phyloP scores from a whole-genome alignment of 2,113 vertebrate genomes.

The Psilopsiagon aurifrons region DNA sequence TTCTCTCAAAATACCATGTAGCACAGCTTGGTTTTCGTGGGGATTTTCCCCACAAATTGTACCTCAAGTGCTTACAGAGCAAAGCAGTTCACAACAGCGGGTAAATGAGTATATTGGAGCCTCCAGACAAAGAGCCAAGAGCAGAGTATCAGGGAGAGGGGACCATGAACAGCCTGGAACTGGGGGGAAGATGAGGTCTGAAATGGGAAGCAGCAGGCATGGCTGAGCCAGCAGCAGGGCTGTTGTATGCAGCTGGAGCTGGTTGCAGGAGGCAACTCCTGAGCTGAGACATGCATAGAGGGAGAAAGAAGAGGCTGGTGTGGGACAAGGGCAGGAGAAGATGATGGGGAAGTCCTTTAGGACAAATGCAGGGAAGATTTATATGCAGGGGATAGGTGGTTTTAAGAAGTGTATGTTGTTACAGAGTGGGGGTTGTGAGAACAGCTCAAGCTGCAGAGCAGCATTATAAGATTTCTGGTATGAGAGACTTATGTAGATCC shows the following conservation, averaged over 20 bases:
- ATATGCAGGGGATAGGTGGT: background rate
- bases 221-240: background rate
- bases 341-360: background rate
- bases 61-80: background rate
- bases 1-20: background rate
- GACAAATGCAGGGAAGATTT: background rate
- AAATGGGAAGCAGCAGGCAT: background rate
- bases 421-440: background rate
- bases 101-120: constrained; percentile 11
- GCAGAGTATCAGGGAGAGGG: background rate
- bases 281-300: background rate
- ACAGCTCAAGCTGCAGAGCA: background rate
- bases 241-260: background rate
- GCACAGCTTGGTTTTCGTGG: constrained; percentile 22
- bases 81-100: background rate
- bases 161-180: background rate
- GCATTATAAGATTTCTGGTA: background rate
- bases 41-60: background rate
- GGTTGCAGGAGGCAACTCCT: background rate
- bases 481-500: fast-evolving
- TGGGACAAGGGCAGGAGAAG: background rate
- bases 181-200: background rate
- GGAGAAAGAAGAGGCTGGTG: background rate
- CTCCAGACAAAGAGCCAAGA: background rate
- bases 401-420: background rate